Base-by-base conservation (phyloP, 2,113 vertebrate species). In the Tichodroma muraria region DNA sequence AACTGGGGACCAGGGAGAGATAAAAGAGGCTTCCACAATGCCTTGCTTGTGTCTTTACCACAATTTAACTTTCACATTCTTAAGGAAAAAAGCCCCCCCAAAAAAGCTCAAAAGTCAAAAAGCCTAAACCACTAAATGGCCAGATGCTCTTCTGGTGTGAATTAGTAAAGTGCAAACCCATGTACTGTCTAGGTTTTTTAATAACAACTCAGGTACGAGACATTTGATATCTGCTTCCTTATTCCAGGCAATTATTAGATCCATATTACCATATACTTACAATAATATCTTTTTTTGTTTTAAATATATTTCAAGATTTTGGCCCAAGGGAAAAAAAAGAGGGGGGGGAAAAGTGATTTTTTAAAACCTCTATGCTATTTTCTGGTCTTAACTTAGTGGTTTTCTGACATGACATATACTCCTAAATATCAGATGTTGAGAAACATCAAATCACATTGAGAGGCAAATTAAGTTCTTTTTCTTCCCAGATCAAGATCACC, bases 381-480 rank as follows among this genome's bases (percentile, higher is more conserved):
- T 63, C 69, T 76, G 24, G n/a, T 76, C 4, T 6, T 54, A 92
- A 89, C 30, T 68, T 79, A 17, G 22, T 78, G 37, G 53, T 10
- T 92, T 89, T 89, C 71, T 70, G 72, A 85, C 23, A 57, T 22
- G 25, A 83, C 52, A 84, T 93, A 66, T 84, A 72, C 75, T 93
- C 77, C 53, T 79, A 57, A 40, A 71, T 68, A 84, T 60, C 72
- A 90, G 61, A 78, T 44, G 24, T 33, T 86, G 76, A 63, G 33
- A 94, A 94, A 83, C 40, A 93, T 35, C 30, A 66, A 11, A 71
- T 84, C 61, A 60, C 20, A 68, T 8, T 78, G 45, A 60, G 40
- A 87, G 24, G 19, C 16, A 85, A 94, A 89, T 79, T 76, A 68
- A 44, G 59, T 42, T 82, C 21, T 75, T 49, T 40, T 89, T 68